Conservation (phyloP, 37 sponge, comb jelly and placozoan genomes). For the Cliona cf. orientalis region DNA sequence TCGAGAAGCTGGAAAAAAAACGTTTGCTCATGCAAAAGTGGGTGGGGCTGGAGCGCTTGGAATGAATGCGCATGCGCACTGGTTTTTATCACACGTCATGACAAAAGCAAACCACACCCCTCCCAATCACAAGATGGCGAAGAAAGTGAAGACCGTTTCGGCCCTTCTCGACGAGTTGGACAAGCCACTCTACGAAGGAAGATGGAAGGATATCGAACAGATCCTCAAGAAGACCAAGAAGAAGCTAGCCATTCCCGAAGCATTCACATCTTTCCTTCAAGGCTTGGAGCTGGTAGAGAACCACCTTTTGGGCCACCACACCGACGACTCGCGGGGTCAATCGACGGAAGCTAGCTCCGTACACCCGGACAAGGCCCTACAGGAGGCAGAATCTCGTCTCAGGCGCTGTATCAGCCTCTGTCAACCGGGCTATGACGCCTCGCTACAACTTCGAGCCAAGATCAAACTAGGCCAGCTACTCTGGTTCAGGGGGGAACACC, state of each 20-base stretch:
- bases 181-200: slow-evolving; percentile 59
- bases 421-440: slow-evolving; percentile 50
- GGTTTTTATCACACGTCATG: too few species aligned
- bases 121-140: slow-evolving; percentile 20
- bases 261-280: slow-evolving; percentile 24
- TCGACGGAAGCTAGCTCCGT: slow-evolving; percentile 6
- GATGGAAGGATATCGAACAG: slow-evolving; percentile 51
- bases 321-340: neutral
- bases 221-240: slow-evolving; percentile 45
- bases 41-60: too few species aligned
- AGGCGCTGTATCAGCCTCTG: slow-evolving; percentile 21
- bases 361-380: slow-evolving; percentile 19
- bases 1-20: too few species aligned
- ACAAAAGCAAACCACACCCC: too few species aligned
- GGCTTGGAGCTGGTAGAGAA: slow-evolving; percentile 42
- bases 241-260: slow-evolving; percentile 45
- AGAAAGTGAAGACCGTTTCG: slow-evolving; percentile 30
- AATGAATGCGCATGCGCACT: too few species aligned
- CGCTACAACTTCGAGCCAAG: slow-evolving; percentile 27
- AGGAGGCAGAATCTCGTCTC: slow-evolving; percentile 22
- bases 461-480: slow-evolving; percentile 49
- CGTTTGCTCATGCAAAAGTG: too few species aligned
- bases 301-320: slow-evolving; percentile 23
- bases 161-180: slow-evolving; percentile 60
- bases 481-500: slow-evolving; percentile 35